phyloP scores from a whole-genome alignment of 2,888 invertebrate genomes.

The Rhagophthalmus giganteus region DNA sequence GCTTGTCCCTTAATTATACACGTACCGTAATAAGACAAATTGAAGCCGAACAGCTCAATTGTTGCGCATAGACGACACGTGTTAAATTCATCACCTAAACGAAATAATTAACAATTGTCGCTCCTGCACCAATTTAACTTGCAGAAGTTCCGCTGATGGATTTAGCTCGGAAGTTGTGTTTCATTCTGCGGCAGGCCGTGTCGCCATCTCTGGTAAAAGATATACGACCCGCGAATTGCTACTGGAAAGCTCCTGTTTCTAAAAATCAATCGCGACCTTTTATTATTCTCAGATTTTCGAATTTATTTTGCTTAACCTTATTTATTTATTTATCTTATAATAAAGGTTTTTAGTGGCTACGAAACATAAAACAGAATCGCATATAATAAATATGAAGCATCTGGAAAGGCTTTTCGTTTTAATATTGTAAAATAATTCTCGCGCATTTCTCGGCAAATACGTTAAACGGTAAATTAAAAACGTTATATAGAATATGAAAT shows the following conservation, averaged over 20 bases:
- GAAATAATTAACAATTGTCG: constrained; percentile 28
- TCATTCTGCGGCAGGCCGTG: constrained; percentile 26
- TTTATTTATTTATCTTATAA: background rate
- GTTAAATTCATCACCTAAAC: constrained; percentile 30
- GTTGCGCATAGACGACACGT: constrained; percentile 25
- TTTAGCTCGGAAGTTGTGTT: constrained; percentile 27
- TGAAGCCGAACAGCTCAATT: constrained; percentile 37
- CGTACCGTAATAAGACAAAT: constrained; percentile 43
- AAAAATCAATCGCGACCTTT: constrained; percentile 8
- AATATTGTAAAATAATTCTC: background rate
- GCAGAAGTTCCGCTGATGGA: constrained; percentile 26
- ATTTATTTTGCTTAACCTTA: background rate
- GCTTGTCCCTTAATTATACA: no score
- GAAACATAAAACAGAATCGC: background rate
- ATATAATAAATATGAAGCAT: no score
- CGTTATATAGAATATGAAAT: no score
- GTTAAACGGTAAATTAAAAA: no score
- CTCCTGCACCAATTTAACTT: constrained; percentile 24
- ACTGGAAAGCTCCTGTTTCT: constrained; percentile 16
- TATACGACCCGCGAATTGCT: constrained; percentile 33
- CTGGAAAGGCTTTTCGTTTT: no score
- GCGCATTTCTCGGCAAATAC: no score
- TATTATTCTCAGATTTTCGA: background rate
- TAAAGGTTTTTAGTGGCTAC: background rate
- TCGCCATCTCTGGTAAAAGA: constrained; percentile 30